These are phyloP conservation scores for Pandemis corylana DNA, from an alignment of 2,888 invertebrate species.

Conservation along the genomic window DNA sequence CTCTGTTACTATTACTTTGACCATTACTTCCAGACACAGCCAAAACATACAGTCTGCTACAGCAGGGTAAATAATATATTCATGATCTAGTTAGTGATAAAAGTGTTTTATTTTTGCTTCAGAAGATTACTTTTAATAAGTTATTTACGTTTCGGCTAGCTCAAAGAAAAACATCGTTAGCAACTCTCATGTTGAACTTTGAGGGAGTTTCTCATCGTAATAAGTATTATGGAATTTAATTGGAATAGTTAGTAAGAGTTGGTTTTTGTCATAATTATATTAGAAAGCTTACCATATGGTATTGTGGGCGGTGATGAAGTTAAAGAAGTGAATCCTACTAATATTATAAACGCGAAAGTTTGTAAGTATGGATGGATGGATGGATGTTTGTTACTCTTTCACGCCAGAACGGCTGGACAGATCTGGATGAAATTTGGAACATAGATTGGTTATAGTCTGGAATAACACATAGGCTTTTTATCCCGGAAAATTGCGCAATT, in stretches of 20 bases:
- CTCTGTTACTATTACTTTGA: no score
- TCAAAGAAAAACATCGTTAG: constrained; percentile 34
- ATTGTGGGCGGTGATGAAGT: not conserved
- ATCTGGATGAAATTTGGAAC: no score
- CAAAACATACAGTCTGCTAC: no score
- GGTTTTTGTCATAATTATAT: constrained; percentile 13
- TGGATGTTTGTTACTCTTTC: no score
- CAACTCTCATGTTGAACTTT: constrained; percentile 7
- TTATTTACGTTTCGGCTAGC: constrained; percentile 32
- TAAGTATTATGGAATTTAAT: constrained; percentile 21
- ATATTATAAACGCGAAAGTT: no score
- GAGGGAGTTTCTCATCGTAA: not conserved
- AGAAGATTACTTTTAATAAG: constrained; percentile 21
- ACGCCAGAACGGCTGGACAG: no score
- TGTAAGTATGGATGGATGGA: no score
- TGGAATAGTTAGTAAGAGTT: constrained; percentile 25
- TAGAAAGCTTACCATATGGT: not conserved
- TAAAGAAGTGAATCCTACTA: no score
- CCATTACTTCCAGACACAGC: no score
- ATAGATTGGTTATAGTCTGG: no score
- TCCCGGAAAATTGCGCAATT: no score
- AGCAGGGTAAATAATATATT: not conserved
- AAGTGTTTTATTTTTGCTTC: constrained; percentile 7
- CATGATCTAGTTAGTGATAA: not conserved
- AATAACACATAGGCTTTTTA: no score